phyloP scores from a whole-genome alignment of 2,888 invertebrate species.

The Thereva unica region DNA sequence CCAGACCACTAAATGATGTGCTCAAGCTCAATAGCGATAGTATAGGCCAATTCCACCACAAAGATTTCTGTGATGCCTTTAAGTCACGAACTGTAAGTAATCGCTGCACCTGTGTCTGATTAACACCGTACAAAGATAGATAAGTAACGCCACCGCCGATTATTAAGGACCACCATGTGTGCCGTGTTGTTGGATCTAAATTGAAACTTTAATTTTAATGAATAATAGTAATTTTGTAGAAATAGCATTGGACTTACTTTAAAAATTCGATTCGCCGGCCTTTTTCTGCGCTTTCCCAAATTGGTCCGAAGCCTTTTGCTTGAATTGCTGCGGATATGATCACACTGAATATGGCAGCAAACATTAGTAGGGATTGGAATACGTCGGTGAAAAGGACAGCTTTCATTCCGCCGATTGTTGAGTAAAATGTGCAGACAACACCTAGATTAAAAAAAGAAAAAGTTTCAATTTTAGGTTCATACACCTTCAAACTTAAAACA shows the following conservation, averaged over 20 bases:
- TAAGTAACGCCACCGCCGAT: constrained; percentile 83
- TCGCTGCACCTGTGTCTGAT: constrained; percentile 82
- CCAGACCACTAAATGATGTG: constrained; percentile 78
- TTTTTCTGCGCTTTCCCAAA: constrained; percentile 72
- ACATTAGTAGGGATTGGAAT: constrained; percentile 84
- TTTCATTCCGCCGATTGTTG: constrained; percentile 88
- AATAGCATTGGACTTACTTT: constrained; percentile 60
- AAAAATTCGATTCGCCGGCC: constrained; percentile 73
- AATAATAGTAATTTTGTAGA: constrained; percentile 3
- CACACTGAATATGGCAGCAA: constrained; percentile 77
- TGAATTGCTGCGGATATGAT: constrained; percentile 73
- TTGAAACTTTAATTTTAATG: constrained; percentile 64
- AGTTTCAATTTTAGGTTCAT: too few species aligned
- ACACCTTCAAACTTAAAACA: too few species aligned
- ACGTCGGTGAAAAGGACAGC: constrained; percentile 87
- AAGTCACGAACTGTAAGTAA: constrained; percentile 72
- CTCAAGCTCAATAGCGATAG: constrained; percentile 71
- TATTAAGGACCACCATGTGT: constrained; percentile 80
- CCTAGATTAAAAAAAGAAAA: too few species aligned
- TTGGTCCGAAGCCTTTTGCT: constrained; percentile 69
- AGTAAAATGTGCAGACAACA: constrained; percentile 82
- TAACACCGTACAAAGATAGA: constrained; percentile 81
- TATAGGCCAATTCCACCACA: constrained; percentile 84
- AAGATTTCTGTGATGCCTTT: constrained; percentile 69
- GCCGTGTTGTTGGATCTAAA: constrained; percentile 78